Evolutionary conservation across 64 coral and sea anemone genomes (phyloP).

Genomic region (Catalaphyllia jardinei): DNA sequence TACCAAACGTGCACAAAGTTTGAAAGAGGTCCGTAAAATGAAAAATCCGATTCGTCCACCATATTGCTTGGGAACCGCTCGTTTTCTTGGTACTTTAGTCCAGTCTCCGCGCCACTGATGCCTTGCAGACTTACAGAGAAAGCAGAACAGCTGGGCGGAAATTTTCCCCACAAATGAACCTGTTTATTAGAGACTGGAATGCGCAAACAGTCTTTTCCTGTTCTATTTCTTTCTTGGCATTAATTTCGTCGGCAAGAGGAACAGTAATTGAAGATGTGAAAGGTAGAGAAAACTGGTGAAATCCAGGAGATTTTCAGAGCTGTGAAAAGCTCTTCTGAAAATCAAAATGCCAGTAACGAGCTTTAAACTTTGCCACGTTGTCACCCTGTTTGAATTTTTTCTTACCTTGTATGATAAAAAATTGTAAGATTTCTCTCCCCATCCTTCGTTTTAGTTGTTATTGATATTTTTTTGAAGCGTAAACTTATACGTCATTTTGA

Average conservation of each 20-base stretch:
- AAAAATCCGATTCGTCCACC: background rate
- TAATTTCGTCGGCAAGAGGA: background rate
- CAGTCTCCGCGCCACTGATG: background rate
- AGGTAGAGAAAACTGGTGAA: background rate
- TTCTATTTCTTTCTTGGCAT: background rate
- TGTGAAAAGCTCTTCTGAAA: background rate
- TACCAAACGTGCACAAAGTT: no score
- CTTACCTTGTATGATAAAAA: no score
- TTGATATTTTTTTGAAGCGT: background rate
- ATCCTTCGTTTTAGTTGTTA: no score
- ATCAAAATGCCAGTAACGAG: background rate
- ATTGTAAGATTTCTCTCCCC: no score
- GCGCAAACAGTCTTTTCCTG: background rate
- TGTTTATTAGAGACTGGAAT: background rate
- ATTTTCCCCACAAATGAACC: background rate
- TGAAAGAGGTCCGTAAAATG: background rate
- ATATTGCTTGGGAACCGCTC: slow-evolving; percentile 38
- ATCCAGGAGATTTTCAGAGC: background rate
- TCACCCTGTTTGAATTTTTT: no score
- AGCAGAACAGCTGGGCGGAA: background rate
- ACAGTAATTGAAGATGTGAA: background rate
- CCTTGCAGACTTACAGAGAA: background rate
- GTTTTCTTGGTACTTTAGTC: background rate
- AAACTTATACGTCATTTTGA: background rate
- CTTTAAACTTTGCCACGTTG: no score